Conservation (phyloP, 2,888 invertebrate genomes). For the Epiblema foenella region DNA sequence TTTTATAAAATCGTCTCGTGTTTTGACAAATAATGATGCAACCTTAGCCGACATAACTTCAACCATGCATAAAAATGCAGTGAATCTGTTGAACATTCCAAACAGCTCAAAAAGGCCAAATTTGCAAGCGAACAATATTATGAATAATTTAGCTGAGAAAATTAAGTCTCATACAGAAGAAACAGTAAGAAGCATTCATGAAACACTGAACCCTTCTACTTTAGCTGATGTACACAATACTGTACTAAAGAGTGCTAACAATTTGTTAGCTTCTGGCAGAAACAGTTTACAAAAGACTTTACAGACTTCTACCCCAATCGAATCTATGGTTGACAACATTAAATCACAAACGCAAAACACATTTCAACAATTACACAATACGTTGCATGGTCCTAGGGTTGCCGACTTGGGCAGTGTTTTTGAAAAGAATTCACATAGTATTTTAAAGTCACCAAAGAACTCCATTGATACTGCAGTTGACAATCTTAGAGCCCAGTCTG, state of each 20-base stretch:
- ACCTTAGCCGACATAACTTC: conserved; percentile 53
- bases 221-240: conserved; percentile 21
- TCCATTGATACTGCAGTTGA: conserved; percentile 23
- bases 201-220: conserved; percentile 5
- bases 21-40: conserved; percentile 48
- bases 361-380: conserved; percentile 59
- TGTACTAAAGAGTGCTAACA: conserved; percentile 23
- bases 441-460: conserved; percentile 18
- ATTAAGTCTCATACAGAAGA: conserved; percentile 25
- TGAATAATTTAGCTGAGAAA: conserved; percentile 23
- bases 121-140: conserved; percentile 17
- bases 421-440: conserved; percentile 11
- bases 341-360: conserved; percentile 59
- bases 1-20: conserved; percentile 8
- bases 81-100: conserved; percentile 33
- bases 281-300: conserved; percentile 49
- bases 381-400: conserved; percentile 53
- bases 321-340: conserved; percentile 55
- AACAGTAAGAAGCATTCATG: conserved; percentile 24
- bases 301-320: conserved; percentile 45
- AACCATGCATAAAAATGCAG: conserved; percentile 50
- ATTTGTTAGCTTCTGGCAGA: conserved; percentile 50
- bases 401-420: conserved; percentile 9
- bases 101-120: conserved; percentile 1
- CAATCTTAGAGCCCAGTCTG: conserved; percentile 33